Base-by-base conservation (phyloP, 1,140 invertebrate genomes). In the Dolichoris vasculosae region DNA sequence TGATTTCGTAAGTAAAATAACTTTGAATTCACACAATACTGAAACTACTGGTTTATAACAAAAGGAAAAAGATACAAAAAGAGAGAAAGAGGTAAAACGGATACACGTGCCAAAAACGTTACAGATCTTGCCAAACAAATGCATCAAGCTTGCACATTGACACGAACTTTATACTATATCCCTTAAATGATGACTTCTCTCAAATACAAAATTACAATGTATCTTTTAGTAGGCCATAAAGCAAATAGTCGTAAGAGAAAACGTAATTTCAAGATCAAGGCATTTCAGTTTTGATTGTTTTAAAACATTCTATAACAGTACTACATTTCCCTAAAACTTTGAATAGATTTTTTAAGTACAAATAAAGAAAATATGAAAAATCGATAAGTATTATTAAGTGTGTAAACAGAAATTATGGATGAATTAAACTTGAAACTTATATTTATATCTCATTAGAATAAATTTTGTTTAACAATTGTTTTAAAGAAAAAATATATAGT, bases 1-100 rank as follows among this genome's bases (percentile, higher is more conserved):
- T 48, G n/a, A 85, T 78, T 59, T 59, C 20, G 9, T 23, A 59
- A n/a, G n/a, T n/a, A n/a, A 84, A 84, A 76, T 78, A 51, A 78
- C 51, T 67, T 63, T 51, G 30, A 64, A 30, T 11, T 2, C 23
- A 38, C 23, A n/a, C n/a, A 26, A 48, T n/a, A 26, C 23, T 35
- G 48, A 80, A 80, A 46, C 55, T 26, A 69, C 48, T 59, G 43
- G 67, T 55, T 83, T 83, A 43, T 40, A 38, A 69, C 63, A 35
- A 11, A 32, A 32, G n/a, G n/a, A 67, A 32, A 11, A 30, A 46
- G 13, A 79, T 51, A 11, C 48, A 4, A 32, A 43, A 63, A 46
- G 17, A 46, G 8, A 15, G 9, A 79, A 46, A 69, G 4, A 69
- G 26, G 8, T 73, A 51, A 64, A 83, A 78, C 23, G 46, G 23